Conservation (phyloP, 2,113 vertebrate species). For the Lophius piscatorius region DNA sequence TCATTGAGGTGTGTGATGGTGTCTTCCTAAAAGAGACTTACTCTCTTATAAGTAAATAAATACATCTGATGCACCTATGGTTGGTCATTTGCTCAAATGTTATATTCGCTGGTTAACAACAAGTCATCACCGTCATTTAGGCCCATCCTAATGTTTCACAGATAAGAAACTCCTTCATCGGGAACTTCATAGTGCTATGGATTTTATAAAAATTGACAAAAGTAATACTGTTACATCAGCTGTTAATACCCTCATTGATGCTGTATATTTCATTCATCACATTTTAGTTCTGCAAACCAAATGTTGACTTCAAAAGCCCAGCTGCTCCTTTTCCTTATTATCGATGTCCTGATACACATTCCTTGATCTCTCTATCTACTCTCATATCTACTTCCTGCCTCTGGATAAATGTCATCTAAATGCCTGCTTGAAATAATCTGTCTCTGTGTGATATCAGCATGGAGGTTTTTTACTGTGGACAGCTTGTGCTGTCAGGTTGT, state of each 20-base stretch:
- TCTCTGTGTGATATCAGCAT: neutral
- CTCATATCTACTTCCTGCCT: neutral
- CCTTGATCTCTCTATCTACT: neutral
- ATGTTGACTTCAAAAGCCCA: too few species aligned
- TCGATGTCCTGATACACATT: neutral
- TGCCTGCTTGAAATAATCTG: neutral
- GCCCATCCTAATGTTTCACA: neutral
- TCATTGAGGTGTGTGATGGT: too few species aligned
- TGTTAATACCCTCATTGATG: neutral
- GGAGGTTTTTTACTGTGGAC: neutral
- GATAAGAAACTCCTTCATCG: conserved; percentile 20
- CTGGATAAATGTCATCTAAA: neutral
- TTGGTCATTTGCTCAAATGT: too few species aligned
- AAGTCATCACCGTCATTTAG: conserved; percentile 9
- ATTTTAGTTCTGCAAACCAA: neutral
- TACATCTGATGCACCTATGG: too few species aligned
- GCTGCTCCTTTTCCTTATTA: neutral
- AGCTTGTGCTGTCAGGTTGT: neutral
- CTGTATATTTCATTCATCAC: neutral
- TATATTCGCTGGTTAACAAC: too few species aligned
- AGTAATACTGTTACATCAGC: too few species aligned
- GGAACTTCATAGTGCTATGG: conserved; percentile 39
- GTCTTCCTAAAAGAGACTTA: too few species aligned
- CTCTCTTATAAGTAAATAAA: too few species aligned
- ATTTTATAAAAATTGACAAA: too few species aligned